Evolutionary conservation across 2,888 invertebrate species (phyloP), one percentile per base, ranked within the genome.

Genomic region (Coleophora deauratella): DNA sequence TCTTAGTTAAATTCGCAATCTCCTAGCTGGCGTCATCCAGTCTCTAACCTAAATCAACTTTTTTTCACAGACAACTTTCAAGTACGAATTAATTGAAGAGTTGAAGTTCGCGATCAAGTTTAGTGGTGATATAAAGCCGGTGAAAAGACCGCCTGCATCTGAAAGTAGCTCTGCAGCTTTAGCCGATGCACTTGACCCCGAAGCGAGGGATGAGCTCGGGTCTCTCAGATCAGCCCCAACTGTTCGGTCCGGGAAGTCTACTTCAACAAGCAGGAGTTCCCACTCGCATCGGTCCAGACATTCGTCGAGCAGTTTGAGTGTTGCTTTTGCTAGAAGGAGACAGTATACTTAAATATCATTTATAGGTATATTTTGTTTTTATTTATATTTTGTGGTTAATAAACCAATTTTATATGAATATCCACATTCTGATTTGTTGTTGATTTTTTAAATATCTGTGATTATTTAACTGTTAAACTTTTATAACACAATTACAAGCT

Each of bases 91-190:
- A 9, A 62, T 86, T 36, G 87, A 88, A 53, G 92, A 93, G 60
- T 51, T 92, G 31, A 88, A 87, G 55, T 92, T 92, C 57, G 88
- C 89, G 2, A 53, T 90, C 0, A 87, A 85, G 46, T 92, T 91
- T 58, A 88, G 87, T 45, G 88, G 89, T 3, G 88, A 86, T 35
- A 81, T 88, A 0, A 92, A 91, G 55, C 90, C 89, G 1, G 87
- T 90, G 2, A 77, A 79, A 36, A 74, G 86, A 14, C 70, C 71
- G 2, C 56, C 62, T 21, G 76, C 70, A 33, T 60, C 63, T 1
- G 76, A 72, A 0, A 72, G 68, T 2, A 72, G 72, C 33, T 68
- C 63, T n/a, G 78, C 81, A 49, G 65, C 66, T 0, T 47, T 79
- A 6, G 76, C 77, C 0, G 76, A 77, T 0, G 72, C 70, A 12